These are phyloP conservation scores for Lophius americanus DNA, from an alignment of 2,797 vertebrate genomes.

Conservation along the genomic window DNA sequence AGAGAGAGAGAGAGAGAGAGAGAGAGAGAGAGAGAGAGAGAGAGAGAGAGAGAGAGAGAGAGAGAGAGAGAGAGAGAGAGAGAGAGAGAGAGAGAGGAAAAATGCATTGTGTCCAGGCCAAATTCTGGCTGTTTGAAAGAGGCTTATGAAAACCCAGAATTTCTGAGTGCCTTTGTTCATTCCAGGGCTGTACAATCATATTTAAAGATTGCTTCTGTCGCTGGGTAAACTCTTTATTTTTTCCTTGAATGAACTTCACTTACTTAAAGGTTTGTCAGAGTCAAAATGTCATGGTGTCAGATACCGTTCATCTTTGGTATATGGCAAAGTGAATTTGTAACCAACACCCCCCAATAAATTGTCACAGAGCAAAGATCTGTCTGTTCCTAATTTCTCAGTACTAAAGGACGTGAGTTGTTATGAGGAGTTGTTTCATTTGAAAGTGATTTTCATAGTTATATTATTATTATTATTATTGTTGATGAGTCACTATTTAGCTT, in stretches of 20 bases:
- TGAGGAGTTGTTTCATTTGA: neutral
- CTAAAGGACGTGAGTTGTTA: neutral
- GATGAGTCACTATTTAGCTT: neutral
- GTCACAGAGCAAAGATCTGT: neutral
- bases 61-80: neutral
- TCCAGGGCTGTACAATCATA: slow-evolving; percentile 68
- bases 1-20: slow-evolving; percentile 28
- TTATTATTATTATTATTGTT: too few species aligned
- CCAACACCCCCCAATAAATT: neutral
- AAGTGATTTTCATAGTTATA: too few species aligned
- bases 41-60: neutral
- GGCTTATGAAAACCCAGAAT: slow-evolving; percentile 70
- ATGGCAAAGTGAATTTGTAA: slow-evolving; percentile 7
- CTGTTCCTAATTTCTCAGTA: slow-evolving; percentile 7
- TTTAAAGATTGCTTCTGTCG: slow-evolving; percentile 50
- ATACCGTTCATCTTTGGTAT: slow-evolving; percentile 12
- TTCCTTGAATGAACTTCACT: slow-evolving; percentile 25
- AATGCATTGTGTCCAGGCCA: slow-evolving; percentile 65
- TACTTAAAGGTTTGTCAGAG: slow-evolving; percentile 14
- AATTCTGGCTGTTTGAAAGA: slow-evolving; percentile 64
- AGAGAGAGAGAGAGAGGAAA: slow-evolving; percentile 24
- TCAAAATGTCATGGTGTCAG: neutral
- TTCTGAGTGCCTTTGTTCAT: slow-evolving; percentile 61
- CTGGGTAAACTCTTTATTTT: slow-evolving; percentile 29
- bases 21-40: neutral